Percentiles rank a stretch among this genome's conserved stretches.
These are phyloP conservation scores for Rhynchotus rufescens DNA, from an alignment of 2,797 vertebrate species.

Conservation along the genomic window DNA sequence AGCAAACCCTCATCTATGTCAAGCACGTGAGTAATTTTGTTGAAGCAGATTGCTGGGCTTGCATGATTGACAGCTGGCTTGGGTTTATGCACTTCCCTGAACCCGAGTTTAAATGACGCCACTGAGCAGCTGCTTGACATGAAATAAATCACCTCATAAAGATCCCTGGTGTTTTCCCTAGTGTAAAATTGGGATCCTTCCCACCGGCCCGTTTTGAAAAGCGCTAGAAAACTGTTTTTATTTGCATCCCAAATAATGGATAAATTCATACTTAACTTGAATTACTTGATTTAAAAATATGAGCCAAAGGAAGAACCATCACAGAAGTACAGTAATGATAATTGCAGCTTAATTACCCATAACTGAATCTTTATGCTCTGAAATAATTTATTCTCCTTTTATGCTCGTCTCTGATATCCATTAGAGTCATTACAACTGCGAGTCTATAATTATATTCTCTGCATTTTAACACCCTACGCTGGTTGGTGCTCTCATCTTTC, in stretches of 20 bases:
- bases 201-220: slow-evolving; percentile 30
- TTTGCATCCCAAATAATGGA: slow-evolving; percentile 37
- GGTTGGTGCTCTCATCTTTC: slow-evolving; percentile 24
- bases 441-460: slow-evolving; percentile 58
- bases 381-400: slow-evolving; percentile 66
- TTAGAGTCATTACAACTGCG: slow-evolving; percentile 57
- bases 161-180: background rate
- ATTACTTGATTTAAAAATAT: slow-evolving; percentile 37
- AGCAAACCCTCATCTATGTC: background rate
- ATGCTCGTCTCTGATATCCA: slow-evolving; percentile 54
- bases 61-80: fast-evolving
- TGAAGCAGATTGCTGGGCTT: background rate
- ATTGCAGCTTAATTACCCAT: slow-evolving; percentile 60
- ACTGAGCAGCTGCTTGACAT: background rate
- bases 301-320: background rate
- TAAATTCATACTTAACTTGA: slow-evolving; percentile 24
- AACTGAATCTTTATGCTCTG: slow-evolving; percentile 55
- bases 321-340: slow-evolving; percentile 56
- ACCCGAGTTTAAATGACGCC: background rate
- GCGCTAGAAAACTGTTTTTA: slow-evolving; percentile 37
- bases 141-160: background rate
- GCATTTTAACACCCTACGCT: slow-evolving; percentile 45
- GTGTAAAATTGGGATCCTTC: background rate
- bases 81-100: background rate
- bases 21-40: background rate